Evolutionary conservation across 2,888 invertebrate genomes (phyloP), one percentile per base, ranked within the genome.

Genomic region (Rotaria socialis): DNA sequence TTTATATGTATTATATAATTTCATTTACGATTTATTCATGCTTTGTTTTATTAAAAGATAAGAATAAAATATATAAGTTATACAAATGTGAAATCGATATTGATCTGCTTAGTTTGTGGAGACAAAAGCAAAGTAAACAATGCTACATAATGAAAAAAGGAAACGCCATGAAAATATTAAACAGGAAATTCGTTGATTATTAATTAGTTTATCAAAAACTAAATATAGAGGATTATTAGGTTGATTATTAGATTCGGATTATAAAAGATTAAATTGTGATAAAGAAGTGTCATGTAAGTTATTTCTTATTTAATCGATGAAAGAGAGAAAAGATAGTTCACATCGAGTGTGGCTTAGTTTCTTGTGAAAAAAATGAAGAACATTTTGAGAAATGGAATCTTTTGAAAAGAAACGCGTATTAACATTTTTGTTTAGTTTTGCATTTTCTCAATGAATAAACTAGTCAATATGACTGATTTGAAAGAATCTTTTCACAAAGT

Each of bases 161-260:
- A 67, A 35, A 67, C 27, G 5, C 6, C 35, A 67, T 67, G 67
- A 67, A 67, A 67, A 35, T 67, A 16, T 67, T 67, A 67, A 67
- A 27, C 67, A 67, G 35, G 67, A 67, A 67, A 67, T 67, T 35
- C 67, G 67, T 67, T 67, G 35, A 35, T 27, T 67, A 67, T 67
- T 67, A 67, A 27, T 67, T 27, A 27, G 67, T 67, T 67, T 35
- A 67, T 35, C 67, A 41, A 67, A 67, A 67, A 67, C 67, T 19
- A 67, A 67, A 67, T 67, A 67, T 67, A 16, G 67, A 27, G 27
- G 67, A 19, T 67, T 67, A 19, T 19, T 35, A 67, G 67, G 67
- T 35, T 27, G 35, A 67, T 67, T 67, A 35, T 35, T 67, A 67
- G 35, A 67, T 67, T 27, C 14, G 16, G 67, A 67, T 67, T 67